Evolutionary conservation across 2,113 vertebrate species (phyloP).

Genomic region (Cisticola juncidis): DNA sequence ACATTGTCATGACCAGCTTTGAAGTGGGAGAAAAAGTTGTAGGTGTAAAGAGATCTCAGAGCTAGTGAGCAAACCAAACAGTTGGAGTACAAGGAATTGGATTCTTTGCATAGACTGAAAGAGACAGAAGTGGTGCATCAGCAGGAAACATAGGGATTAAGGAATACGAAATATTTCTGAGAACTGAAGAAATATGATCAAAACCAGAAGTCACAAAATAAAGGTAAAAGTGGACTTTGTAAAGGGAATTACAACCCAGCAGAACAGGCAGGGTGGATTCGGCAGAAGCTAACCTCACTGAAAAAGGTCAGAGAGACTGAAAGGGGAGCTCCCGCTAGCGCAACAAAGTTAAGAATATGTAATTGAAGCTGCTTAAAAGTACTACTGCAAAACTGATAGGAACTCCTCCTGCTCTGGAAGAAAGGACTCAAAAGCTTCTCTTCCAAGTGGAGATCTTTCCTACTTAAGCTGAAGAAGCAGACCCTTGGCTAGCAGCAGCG

Average conservation of each 20-base stretch:
- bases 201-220: not conserved
- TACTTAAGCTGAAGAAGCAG: constrained; percentile 5
- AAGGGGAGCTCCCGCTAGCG: not conserved
- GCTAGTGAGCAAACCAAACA: not conserved
- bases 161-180: not conserved
- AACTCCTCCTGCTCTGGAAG: not conserved
- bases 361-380: constrained; percentile 10
- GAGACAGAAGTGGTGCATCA: not conserved
- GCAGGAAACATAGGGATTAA: not conserved
- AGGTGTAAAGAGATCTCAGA: constrained; percentile 1
- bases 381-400: not conserved
- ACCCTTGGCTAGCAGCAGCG: not conserved
- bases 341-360: not conserved
- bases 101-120: not conserved
- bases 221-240: not conserved
- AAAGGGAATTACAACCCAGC: not conserved
- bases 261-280: constrained; percentile 1
- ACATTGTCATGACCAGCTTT: not conserved
- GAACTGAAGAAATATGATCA: not conserved
- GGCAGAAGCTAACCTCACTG: not conserved
- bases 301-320: not conserved
- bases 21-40: not conserved
- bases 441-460: constrained; percentile 2
- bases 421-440: not conserved
- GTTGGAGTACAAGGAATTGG: not conserved